Evolutionary conservation across 2,888 invertebrate species (phyloP), one percentile per base, ranked within the genome.

Genomic region (Mimachlamys varia): DNA sequence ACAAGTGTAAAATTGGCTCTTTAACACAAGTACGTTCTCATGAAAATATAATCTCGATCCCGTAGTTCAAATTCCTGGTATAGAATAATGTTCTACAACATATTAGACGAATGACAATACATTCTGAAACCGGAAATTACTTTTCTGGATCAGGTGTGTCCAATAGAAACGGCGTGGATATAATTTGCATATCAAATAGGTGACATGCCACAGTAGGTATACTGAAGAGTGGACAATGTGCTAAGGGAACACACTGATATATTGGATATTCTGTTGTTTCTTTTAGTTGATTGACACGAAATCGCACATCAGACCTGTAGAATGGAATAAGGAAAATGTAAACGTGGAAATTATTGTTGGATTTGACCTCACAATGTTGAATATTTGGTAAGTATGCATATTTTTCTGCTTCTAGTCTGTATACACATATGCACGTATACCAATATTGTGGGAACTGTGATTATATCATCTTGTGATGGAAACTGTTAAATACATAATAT

Each of bases 171-270:
- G 88, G 88, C 87, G 88, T 89, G 88, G 87, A 88, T 88, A 90
- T 88, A 90, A 93, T 93, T 93, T 93, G 92, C 93, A 93, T 93
- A 93, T 91, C 90, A 92, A 93, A 91, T 76, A 89, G 76, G 38
- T 88, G 37, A 92, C 92, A 92, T 91, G 88, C 90, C 90, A 91
- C 58, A 89, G 89, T 89, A 50, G 76, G 76, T n/a, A n/a, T 33
- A 76, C 76, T 33, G 76, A 27, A 2, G 76, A 76, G 76, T 33
- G 76, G 76, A 76, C 76, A 76, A 76, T 76, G 76, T 33, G 76
- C 76, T 76, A 76, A n/a, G 76, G 27, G 76, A 27, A 76, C 27
- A 7, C 27, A 76, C 76, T 33, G 76, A 76, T 76, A 76, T 76
- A 76, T 76, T 33, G 33, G 33, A 76, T 76, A 33, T 76, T 76